A percentile compares a stretch with the other conserved stretches of the same genome.
Evolutionary conservation across 2,113 vertebrate genomes (phyloP).

Genomic region (Apistogramma diplotaenia): DNA sequence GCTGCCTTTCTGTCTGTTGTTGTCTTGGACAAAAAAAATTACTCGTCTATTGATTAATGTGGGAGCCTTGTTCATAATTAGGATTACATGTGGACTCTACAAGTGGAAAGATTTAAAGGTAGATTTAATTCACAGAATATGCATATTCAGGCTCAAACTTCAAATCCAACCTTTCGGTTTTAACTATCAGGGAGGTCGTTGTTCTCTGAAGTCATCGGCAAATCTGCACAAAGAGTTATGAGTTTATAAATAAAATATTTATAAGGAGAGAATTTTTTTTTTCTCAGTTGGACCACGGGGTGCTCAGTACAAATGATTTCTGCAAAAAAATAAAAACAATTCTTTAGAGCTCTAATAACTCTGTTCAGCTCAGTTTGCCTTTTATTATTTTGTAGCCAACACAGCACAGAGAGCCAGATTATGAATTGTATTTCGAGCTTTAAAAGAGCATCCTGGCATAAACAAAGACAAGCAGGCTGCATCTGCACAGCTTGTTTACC

Average conservation of each 20-base stretch:
- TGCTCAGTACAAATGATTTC: not conserved
- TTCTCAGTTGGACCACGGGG: not conserved
- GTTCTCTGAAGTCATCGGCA: not conserved
- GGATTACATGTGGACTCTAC: not conserved
- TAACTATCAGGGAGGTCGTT: not conserved
- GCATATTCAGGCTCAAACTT: not conserved
- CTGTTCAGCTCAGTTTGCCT: conserved; percentile 13
- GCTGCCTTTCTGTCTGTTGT: not conserved
- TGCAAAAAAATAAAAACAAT: not conserved
- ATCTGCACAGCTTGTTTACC: not conserved
- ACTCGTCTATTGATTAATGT: too few relatives aligned
- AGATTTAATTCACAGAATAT: not conserved
- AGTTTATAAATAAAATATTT: not conserved
- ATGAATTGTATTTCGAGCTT: not conserved
- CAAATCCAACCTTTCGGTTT: not conserved
- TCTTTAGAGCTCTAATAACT: not conserved
- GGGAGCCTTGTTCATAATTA: not conserved
- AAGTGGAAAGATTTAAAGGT: too few relatives aligned
- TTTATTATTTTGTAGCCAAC: conserved; percentile 14
- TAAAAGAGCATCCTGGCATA: conserved; percentile 69
- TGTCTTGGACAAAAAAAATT: too few relatives aligned
- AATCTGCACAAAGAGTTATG: not conserved
- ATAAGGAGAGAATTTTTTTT: not conserved
- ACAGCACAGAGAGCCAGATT: conserved; percentile 3
- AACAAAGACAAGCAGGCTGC: conserved; percentile 4